These are phyloP conservation scores for Euproctis similis DNA, from an alignment of 2,888 invertebrate genomes.

Conservation along the genomic window DNA sequence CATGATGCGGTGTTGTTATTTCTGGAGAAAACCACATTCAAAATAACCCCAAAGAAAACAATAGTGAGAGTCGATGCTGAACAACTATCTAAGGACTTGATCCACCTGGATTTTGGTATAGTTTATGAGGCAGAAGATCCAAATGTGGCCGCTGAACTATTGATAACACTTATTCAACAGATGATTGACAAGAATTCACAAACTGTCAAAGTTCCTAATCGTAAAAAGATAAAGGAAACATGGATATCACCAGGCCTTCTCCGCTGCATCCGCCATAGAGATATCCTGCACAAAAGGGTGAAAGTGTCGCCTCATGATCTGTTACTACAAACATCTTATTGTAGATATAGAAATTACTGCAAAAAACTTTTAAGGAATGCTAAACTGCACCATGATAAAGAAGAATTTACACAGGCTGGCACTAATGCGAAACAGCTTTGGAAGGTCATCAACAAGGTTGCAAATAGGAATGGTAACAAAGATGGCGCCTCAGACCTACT, in stretches of 20 bases:
- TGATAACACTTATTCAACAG: background rate
- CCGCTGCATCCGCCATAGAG: background rate
- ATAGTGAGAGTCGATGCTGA: background rate
- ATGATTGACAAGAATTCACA: background rate
- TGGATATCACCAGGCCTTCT: slow-evolving; percentile 5
- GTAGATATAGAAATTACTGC: background rate
- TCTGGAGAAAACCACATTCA: background rate
- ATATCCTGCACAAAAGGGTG: background rate
- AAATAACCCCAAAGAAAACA: background rate
- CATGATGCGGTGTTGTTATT: slow-evolving; percentile 3
- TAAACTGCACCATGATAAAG: background rate
- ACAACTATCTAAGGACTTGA: background rate
- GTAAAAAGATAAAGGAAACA: background rate
- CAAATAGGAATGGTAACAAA: background rate
- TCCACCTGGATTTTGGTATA: background rate
- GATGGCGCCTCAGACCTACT: background rate
- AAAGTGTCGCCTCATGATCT: background rate
- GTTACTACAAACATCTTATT: no score
- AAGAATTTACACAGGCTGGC: background rate
- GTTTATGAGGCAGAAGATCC: background rate
- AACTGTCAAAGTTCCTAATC: background rate
- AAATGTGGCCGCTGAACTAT: background rate
- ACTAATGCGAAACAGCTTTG: background rate
- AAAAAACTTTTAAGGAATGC: background rate
- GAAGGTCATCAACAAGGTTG: background rate